Evolutionary conservation across 2,888 invertebrate species (phyloP), one percentile per base, ranked within the genome.

Genomic region (Synanthedon vespiformis): DNA sequence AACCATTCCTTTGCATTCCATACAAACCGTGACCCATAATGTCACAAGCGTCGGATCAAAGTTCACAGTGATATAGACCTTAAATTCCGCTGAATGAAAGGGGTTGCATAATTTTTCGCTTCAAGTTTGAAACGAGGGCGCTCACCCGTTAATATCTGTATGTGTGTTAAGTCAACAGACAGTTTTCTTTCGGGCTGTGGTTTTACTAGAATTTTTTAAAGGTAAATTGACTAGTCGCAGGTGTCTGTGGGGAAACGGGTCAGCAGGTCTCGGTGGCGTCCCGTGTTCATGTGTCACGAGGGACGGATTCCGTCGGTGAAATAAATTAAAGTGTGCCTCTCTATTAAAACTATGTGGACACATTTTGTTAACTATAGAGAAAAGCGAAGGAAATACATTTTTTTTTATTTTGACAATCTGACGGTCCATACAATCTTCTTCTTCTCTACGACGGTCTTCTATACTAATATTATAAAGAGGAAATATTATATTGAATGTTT

Each of bases 141-240:
- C 70, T 67, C 64, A 65, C 64, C 72, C 67, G 77, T 73, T 78
- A 77, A 60, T 66, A 62, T 71, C 63, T 70, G 71, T 79, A 83
- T 83, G 81, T 84, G 70, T 82, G 84, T 82, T 81, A 77, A 68
- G 83, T 80, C 75, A 84, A 85, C 87, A 85, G 64, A 70, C 73
- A 68, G 75, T 74, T 84, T 86, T 82, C 81, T 84, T 83, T 80
- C 65, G 70, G 69, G 63, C 34, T 34, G 34, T 58, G 74, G 78
- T 76, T 83, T 79, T 71, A 73, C 60, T 70, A 79, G 76, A 27
- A 72, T 76, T 85, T 85, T 81, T 84, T 77, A 77, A 76, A 80
- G 74, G 78, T 77, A 82, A 85, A 86, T 86, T 85, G 81, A 85
- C 84, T 80, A 73, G 85, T 81, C 69, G 74, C 80, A 75, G 74